Evolutionary conservation across 1,140 invertebrate species (phyloP).

Genomic region (Drosophila seguyi): DNA sequence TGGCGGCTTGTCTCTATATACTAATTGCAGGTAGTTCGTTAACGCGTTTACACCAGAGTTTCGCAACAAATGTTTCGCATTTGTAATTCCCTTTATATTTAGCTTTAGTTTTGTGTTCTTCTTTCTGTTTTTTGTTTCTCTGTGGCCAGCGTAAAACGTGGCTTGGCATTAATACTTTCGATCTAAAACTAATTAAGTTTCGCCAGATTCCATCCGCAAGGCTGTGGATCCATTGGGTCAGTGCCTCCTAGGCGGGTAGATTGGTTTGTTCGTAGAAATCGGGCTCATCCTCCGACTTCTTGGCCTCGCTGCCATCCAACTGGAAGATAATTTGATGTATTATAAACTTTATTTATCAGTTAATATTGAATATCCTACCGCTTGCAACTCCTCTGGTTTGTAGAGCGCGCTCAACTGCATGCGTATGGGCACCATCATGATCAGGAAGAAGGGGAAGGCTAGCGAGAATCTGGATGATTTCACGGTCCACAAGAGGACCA

Average conservation of each 20-base stretch:
- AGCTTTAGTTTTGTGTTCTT: slow-evolving; percentile 30
- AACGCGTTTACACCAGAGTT: slow-evolving; percentile 70
- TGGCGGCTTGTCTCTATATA: slow-evolving; percentile 62
- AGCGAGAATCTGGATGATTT: slow-evolving; percentile 95
- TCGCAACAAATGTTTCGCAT: slow-evolving; percentile 38
- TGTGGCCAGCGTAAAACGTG: slow-evolving; percentile 44
- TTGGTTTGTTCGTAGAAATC: slow-evolving; percentile 96
- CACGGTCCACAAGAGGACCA: slow-evolving; percentile 93
- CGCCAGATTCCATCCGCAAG: not conserved
- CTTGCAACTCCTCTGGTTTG: slow-evolving; percentile 91
- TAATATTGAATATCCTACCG: slow-evolving; percentile 87
- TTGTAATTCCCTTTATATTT: slow-evolving; percentile 35
- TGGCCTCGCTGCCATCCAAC: slow-evolving; percentile 93
- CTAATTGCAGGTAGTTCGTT: slow-evolving; percentile 81
- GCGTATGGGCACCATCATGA: slow-evolving; percentile 95
- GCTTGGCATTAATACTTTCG: slow-evolving; percentile 72
- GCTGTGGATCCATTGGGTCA: not conserved
- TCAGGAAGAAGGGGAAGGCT: slow-evolving; percentile 96
- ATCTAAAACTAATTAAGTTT: slow-evolving; percentile 63
- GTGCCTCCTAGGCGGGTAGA: slow-evolving; percentile 88
- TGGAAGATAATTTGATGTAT: slow-evolving; percentile 65
- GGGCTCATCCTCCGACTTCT: slow-evolving; percentile 94
- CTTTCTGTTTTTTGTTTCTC: slow-evolving; percentile 26
- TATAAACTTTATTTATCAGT: not conserved
- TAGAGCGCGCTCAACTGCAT: slow-evolving; percentile 91